phyloP scores from a whole-genome alignment of 2,797 vertebrate genomes.

The Garrulus glandarius region DNA sequence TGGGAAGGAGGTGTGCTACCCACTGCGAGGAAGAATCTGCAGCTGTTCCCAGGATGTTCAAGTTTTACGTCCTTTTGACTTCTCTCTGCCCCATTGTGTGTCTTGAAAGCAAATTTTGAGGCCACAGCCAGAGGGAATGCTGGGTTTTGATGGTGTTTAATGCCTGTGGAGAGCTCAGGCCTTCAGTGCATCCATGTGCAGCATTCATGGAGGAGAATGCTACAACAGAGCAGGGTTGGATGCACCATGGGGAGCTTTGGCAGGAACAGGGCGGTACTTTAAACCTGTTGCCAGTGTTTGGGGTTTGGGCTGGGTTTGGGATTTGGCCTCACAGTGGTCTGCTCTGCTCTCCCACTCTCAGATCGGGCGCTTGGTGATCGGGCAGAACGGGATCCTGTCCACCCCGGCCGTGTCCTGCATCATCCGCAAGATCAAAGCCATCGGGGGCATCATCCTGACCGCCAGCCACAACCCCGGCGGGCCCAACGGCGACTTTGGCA shows the following conservation, averaged over 20 bases:
- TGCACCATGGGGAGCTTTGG: fast-evolving
- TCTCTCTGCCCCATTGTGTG: background rate
- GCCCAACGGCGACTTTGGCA: constrained; percentile 94
- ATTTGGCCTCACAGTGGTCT: background rate
- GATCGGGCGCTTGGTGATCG: constrained; percentile 92
- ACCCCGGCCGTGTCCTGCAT: constrained; percentile 97
- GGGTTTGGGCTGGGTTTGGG: background rate
- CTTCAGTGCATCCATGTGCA: background rate
- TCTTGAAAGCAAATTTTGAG: background rate
- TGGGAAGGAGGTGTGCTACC: background rate
- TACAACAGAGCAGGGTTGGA: fast-evolving
- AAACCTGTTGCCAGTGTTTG: fast-evolving
- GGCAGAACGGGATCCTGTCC: constrained; percentile 96
- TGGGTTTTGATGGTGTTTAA: background rate
- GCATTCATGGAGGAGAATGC: background rate
- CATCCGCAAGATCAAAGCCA: constrained; percentile 93
- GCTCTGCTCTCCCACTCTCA: constrained; percentile 48
- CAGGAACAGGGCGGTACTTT: background rate
- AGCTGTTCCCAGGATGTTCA: background rate
- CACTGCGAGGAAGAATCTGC: background rate
- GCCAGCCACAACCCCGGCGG: constrained; percentile 98
- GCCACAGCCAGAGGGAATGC: background rate
- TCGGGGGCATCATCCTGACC: constrained; percentile 96
- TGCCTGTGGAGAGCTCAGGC: background rate
- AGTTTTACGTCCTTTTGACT: background rate